Percentiles rank a stretch among this genome's conserved stretches.
phyloP scores from a whole-genome alignment of 2,113 vertebrate species.

The Otocyon megalotis region DNA sequence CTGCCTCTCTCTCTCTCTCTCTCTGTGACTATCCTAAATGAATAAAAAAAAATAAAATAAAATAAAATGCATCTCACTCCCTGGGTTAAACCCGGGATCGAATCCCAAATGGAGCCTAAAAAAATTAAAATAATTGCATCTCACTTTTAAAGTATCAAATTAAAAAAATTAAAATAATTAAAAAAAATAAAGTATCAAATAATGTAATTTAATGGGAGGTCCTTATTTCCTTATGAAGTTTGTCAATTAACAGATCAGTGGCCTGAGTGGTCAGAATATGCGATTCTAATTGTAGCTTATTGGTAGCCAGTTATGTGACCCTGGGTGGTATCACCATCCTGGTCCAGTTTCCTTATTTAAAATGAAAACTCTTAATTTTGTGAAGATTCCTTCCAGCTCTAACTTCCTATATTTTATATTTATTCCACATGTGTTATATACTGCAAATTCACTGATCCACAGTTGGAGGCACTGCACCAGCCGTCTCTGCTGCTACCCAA shows the following conservation, averaged over 20 bases:
- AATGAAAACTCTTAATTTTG: constrained; percentile 30
- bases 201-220: neutral
- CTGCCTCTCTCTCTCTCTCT: too few relatives aligned
- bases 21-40: too few relatives aligned
- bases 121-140: too few relatives aligned
- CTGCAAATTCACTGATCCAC: neutral
- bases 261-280: neutral
- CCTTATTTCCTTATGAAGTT: constrained; percentile 2
- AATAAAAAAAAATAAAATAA: too few relatives aligned
- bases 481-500: neutral
- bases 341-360: neutral
- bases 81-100: too few relatives aligned
- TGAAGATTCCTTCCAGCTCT: neutral
- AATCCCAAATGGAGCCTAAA: too few relatives aligned
- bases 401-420: neutral
- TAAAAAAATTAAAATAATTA: too few relatives aligned
- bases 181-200: neutral
- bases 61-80: too few relatives aligned
- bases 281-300: neutral
- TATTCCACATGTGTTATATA: neutral
- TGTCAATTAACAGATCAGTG: neutral
- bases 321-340: neutral
- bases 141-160: neutral
- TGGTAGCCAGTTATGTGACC: neutral
- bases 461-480: neutral